These are phyloP conservation scores for Deilephila porcellus DNA, from an alignment of 2,888 invertebrate genomes.

Conservation along the genomic window DNA sequence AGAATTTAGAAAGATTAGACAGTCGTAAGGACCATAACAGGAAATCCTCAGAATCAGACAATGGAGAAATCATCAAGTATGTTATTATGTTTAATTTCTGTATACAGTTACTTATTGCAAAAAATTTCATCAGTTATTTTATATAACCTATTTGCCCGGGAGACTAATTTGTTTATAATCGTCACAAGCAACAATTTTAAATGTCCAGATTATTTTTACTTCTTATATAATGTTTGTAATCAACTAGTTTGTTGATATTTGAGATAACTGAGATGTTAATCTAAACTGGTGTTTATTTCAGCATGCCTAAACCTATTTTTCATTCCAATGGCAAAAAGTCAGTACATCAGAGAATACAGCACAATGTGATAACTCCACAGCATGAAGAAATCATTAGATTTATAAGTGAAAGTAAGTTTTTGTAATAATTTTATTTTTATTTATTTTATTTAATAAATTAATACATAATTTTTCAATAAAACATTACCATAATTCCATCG, in stretches of 20 bases:
- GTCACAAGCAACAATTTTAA: slow-evolving; percentile 17
- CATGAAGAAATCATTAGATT: slow-evolving; percentile 95
- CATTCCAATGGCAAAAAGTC: slow-evolving; percentile 88
- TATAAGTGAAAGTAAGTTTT: slow-evolving; percentile 92
- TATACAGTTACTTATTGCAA: slow-evolving; percentile 53
- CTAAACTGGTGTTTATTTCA: slow-evolving; percentile 66
- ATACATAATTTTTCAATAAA: background rate
- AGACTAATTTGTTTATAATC: slow-evolving; percentile 38
- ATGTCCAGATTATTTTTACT: slow-evolving; percentile 17
- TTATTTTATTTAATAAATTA: background rate
- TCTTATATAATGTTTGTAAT: background rate
- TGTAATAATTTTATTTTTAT: background rate
- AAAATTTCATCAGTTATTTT: slow-evolving; percentile 77
- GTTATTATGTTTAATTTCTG: slow-evolving; percentile 42
- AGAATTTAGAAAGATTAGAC: slow-evolving; percentile 92
- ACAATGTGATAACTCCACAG: slow-evolving; percentile 88
- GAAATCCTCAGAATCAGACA: slow-evolving; percentile 87
- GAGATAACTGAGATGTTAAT: background rate
- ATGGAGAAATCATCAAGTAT: slow-evolving; percentile 88
- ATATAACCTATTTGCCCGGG: slow-evolving; percentile 74
- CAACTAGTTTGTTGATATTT: background rate
- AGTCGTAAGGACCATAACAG: slow-evolving; percentile 89
- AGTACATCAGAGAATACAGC: slow-evolving; percentile 85
- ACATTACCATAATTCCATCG: background rate
- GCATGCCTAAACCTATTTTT: slow-evolving; percentile 93